Conservation (phyloP, 2,797 vertebrate genomes). For the Avahi laniger region DNA sequence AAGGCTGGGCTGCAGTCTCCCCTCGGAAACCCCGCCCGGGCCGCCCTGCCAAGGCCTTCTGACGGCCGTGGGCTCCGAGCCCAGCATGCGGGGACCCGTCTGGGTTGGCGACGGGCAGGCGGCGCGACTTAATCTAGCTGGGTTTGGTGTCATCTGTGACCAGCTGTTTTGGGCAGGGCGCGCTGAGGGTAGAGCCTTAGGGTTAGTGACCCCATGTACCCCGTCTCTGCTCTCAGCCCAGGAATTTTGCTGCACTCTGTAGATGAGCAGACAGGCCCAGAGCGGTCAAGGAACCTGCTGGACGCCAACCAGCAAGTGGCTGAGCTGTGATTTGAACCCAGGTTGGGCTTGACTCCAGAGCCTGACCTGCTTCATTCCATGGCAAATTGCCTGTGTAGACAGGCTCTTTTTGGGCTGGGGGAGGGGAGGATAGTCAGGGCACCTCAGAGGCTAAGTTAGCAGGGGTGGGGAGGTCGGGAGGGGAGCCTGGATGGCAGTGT, state of each 20-base stretch:
- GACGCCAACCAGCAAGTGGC: no score
- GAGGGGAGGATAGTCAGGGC: not conserved
- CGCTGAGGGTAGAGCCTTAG: not conserved
- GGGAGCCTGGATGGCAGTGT: not conserved
- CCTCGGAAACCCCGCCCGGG: conserved; percentile 42
- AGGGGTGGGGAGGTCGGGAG: not conserved
- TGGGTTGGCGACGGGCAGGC: not conserved
- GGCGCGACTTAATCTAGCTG: not conserved
- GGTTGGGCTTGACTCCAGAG: not conserved
- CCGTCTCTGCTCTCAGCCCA: not conserved
- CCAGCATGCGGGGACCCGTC: not conserved
- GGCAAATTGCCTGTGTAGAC: not conserved
- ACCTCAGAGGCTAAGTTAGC: not conserved
- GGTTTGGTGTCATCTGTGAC: not conserved
- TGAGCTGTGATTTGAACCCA: not conserved
- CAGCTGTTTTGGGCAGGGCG: not conserved
- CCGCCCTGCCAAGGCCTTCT: conserved; percentile 9
- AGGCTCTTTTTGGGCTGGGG: not conserved
- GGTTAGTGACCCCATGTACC: fast-evolving
- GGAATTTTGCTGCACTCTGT: not conserved
- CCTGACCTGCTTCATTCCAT: not conserved
- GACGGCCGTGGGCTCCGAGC: not conserved
- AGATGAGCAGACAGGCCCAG: not conserved
- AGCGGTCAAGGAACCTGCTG: not conserved
- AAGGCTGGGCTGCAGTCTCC: conserved; percentile 57